These are phyloP conservation scores for Metridium senile DNA, from an alignment of 92 coral and sea anemone genomes.

Conservation along the genomic window DNA sequence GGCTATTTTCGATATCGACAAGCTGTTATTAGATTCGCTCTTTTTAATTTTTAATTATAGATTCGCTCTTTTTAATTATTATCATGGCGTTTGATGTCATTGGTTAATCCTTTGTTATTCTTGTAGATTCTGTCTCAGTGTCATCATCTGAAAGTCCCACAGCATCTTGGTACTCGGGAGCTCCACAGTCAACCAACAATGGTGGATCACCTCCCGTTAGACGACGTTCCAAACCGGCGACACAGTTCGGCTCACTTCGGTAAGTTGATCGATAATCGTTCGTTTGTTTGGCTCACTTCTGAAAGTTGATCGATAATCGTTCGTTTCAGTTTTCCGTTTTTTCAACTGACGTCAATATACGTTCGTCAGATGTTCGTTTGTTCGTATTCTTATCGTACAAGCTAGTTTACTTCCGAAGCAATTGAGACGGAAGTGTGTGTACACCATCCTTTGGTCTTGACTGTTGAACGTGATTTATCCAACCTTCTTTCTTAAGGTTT, in stretches of 20 bases:
- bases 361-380: not conserved
- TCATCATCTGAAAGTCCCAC: constrained; percentile 98
- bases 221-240: constrained; percentile 79
- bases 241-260: constrained; percentile 94
- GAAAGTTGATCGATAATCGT: not conserved
- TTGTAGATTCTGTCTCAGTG: constrained; percentile 89
- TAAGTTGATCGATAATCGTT: constrained; percentile 33
- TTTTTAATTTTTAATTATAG: no score
- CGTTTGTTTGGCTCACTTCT: not conserved
- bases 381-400: not conserved
- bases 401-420: not conserved
- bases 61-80: no score
- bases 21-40: no score
- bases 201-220: constrained; percentile 84
- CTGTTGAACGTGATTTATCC: not conserved
- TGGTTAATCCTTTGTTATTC: not conserved
- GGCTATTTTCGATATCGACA: no score
- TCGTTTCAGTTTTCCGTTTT: not conserved
- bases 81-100: no score
- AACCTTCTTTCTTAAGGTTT: not conserved
- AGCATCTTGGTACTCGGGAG: constrained; percentile 78
- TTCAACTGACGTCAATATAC: no score
- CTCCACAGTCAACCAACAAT: constrained; percentile 41
- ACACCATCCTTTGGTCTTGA: not conserved
- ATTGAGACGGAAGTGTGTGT: not conserved